Base-by-base conservation (phyloP, 2,797 vertebrate species). In the Euthynnus affinis region DNA sequence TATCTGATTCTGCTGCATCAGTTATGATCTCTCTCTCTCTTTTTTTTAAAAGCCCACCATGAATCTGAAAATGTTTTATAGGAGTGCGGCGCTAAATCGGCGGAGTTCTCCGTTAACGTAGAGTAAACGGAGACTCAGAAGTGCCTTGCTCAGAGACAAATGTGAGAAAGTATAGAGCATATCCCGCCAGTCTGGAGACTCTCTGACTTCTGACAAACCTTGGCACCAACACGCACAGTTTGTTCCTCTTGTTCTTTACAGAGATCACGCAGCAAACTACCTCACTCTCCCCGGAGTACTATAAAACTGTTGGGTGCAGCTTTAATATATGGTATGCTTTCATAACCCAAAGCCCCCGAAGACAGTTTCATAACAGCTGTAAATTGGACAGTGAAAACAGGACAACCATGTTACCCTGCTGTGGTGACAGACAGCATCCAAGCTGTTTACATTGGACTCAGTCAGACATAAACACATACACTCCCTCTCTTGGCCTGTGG, bases 371-470 rank as follows among this genome's bases (percentile, higher is more conserved):
- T 75, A 87, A 86, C 75, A 53, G 60, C 78, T 59, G 82, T 80
- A 86, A 86, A 82, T 78, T 84, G 79, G 80, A 85, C 85, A 52
- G 87, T 75, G 79, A 87, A 85, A 88, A 83, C 78, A 84, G 87
- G 80, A 88, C 82, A 70, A 79, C 46, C 60, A 3, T 73, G 80
- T 89, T 80, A 75, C 72, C 74, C 80, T 48, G 60, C 77, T 62
- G 73, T 29, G 75, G 89, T 88, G 89, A 88, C 86, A 84, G 85
- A 89, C 84, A 83, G 84, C 83, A 77, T 82, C 84, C 74, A 27
- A 81, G 73, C 80, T 88, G 89, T 91, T 92, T 92, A 90, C 87
- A 85, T 27, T 86, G 81, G 74, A 67, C 67, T 34, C 60, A 56
- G 78, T 65, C 67, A 70, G 80, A 84, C 66, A 83, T 90, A 91